A percentile compares a stretch with the other conserved stretches of the same genome.
phyloP scores from a whole-genome alignment of 2,888 invertebrate species.

The Cephus runcator region DNA sequence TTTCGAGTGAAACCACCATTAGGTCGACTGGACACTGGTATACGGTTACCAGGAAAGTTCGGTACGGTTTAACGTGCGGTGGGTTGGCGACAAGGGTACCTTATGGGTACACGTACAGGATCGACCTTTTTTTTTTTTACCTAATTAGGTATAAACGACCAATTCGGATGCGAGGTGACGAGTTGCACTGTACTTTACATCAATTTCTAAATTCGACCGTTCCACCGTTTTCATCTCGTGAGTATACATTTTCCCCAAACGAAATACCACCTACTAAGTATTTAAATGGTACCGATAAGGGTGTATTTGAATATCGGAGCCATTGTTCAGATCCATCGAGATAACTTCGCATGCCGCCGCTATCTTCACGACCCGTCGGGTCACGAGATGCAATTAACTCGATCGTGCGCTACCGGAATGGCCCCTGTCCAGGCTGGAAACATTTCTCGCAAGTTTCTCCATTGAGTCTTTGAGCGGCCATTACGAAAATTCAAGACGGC shows the following conservation, averaged over 20 bases:
- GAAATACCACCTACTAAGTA: conserved; percentile 18
- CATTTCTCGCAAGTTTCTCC: background rate
- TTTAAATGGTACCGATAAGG: conserved; percentile 20
- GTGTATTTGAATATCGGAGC: conserved; percentile 31
- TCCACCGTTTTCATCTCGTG: background rate
- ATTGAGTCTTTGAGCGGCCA: background rate
- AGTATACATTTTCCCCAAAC: background rate
- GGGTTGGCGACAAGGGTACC: background rate
- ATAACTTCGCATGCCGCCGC: conserved; percentile 13
- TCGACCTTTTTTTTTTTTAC: background rate
- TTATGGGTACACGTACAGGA: background rate
- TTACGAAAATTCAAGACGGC: background rate
- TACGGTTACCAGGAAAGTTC: background rate
- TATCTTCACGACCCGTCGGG: conserved; percentile 2
- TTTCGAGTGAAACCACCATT: background rate
- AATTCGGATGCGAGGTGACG: conserved; percentile 19
- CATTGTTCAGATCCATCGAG: conserved; percentile 35
- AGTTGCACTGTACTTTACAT: conserved; percentile 1
- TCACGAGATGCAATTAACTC: conserved; percentile 7
- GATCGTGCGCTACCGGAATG: conserved; percentile 3
- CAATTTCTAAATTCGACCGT: background rate
- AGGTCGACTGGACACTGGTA: background rate
- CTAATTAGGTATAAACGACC: conserved; percentile 19
- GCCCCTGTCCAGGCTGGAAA: background rate
- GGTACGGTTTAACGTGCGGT: background rate